These are phyloP conservation scores for Neoniphon sammara DNA, from an alignment of 2,797 vertebrate species.

Conservation along the genomic window DNA sequence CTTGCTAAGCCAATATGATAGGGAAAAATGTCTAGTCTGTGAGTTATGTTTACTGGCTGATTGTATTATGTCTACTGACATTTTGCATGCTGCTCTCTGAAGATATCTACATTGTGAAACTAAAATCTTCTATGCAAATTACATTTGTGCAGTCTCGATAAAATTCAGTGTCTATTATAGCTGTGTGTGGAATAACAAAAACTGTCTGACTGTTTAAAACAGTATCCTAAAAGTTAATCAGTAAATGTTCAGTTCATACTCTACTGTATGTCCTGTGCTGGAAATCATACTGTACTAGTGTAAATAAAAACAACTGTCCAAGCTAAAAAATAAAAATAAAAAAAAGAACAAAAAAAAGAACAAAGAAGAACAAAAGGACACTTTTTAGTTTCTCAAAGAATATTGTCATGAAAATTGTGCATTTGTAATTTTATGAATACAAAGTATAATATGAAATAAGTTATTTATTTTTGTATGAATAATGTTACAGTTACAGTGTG, in stretches of 20 bases:
- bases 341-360: too few species aligned
- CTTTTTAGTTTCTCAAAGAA: slow-evolving; percentile 44
- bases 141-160: slow-evolving; percentile 19
- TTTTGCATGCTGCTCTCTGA: slow-evolving; percentile 59
- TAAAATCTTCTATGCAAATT: slow-evolving; percentile 48
- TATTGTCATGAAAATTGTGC: slow-evolving; percentile 44
- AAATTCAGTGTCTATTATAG: slow-evolving; percentile 19
- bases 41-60: slow-evolving; percentile 30
- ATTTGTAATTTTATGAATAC: slow-evolving; percentile 54
- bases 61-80: slow-evolving; percentile 14
- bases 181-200: slow-evolving; percentile 5
- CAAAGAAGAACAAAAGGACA: not conserved
- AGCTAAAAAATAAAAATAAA: too few species aligned
- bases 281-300: slow-evolving; percentile 50
- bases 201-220: slow-evolving; percentile 7
- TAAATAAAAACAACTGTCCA: slow-evolving; percentile 30
- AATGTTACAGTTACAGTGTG: slow-evolving; percentile 39
- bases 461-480: slow-evolving; percentile 76
- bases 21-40: slow-evolving; percentile 8
- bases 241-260: slow-evolving; percentile 9
- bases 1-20: slow-evolving; percentile 8
- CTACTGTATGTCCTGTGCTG: slow-evolving; percentile 28
- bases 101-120: slow-evolving; percentile 32
- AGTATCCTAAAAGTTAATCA: slow-evolving; percentile 23
- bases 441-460: slow-evolving; percentile 42